Conservation (phyloP, 2,113 vertebrate species). For the Tretioscincus oriximinensis region DNA sequence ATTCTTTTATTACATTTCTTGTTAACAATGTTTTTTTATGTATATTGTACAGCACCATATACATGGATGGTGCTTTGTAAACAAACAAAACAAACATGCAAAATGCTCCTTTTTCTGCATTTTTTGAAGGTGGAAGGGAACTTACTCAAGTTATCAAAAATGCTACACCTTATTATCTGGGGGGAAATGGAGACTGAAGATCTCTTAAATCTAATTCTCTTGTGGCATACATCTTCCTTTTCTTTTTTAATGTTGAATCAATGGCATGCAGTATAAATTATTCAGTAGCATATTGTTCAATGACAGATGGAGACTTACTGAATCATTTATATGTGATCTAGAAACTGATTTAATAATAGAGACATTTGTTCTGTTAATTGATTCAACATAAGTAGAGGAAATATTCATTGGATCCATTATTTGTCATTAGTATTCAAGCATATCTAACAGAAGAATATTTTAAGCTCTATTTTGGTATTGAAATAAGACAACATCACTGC, state of each 20-base stretch:
- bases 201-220: background rate
- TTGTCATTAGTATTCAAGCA: conserved; percentile 35
- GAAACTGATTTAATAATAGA: conserved; percentile 33
- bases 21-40: too few relatives aligned
- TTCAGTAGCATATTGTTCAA: conserved; percentile 39
- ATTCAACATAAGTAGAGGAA: conserved; percentile 24
- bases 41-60: too few relatives aligned
- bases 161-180: too few relatives aligned
- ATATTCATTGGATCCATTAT: conserved; percentile 41
- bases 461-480: conserved; percentile 34
- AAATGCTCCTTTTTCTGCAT: too few relatives aligned
- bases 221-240: background rate
- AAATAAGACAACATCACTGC: conserved; percentile 15
- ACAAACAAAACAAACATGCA: too few relatives aligned
- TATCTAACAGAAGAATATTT: conserved; percentile 43
- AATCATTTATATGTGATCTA: conserved; percentile 42
- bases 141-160: too few relatives aligned
- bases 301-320: conserved; percentile 33
- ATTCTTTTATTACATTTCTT: too few relatives aligned
- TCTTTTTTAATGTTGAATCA: conserved; percentile 22
- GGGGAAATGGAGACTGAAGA: too few relatives aligned
- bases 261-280: conserved; percentile 39
- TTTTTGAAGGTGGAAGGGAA: too few relatives aligned
- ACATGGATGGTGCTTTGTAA: too few relatives aligned
- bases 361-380: conserved; percentile 50